These are phyloP conservation scores for Tetraneura akinire DNA, from an alignment of 1,140 invertebrate species.

Conservation along the genomic window DNA sequence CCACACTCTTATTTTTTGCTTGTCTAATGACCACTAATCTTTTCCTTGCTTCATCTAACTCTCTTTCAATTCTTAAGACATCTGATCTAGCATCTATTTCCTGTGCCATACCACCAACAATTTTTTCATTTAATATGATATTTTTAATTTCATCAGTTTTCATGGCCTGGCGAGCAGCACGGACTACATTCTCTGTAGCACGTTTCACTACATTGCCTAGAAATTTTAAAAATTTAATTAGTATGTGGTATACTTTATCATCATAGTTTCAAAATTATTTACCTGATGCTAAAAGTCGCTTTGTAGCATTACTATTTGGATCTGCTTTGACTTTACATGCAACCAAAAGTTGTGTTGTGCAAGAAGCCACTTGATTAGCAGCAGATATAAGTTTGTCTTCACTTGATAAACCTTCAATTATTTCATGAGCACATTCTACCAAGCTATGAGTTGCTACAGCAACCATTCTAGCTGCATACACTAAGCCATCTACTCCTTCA, in stretches of 20 bases:
- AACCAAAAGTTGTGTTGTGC: conserved; percentile 95
- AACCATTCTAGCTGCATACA: conserved; percentile 92
- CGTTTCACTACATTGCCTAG: conserved; percentile 98
- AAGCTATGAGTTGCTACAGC: conserved; percentile 96
- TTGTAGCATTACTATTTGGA: conserved; percentile 90
- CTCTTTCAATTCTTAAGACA: conserved; percentile 88
- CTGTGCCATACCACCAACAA: conserved; percentile 92
- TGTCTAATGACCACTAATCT: conserved; percentile 81
- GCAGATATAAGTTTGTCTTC: conserved; percentile 96
- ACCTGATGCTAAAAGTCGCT: conserved; percentile 73
- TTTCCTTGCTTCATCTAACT: conserved; percentile 89
- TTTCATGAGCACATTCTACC: conserved; percentile 94
- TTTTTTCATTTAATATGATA: conserved; percentile 83
- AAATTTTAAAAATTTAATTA: not conserved
- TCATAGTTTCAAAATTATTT: not conserved
- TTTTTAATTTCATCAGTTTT: conserved; percentile 87
- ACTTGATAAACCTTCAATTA: conserved; percentile 91
- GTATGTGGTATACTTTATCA: not conserved
- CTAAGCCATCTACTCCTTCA: conserved; percentile 97
- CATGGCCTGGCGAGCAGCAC: conserved; percentile 90
- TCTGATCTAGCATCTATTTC: conserved; percentile 87
- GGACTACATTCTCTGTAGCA: conserved; percentile 95
- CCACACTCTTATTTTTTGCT: conserved; percentile 71
- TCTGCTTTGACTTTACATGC: conserved; percentile 98
- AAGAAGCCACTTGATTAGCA: conserved; percentile 95